A percentile compares a stretch with the other conserved stretches of the same genome.
Evolutionary conservation across 2,113 vertebrate species (phyloP).

Genomic region (Halcyon malimbica): DNA sequence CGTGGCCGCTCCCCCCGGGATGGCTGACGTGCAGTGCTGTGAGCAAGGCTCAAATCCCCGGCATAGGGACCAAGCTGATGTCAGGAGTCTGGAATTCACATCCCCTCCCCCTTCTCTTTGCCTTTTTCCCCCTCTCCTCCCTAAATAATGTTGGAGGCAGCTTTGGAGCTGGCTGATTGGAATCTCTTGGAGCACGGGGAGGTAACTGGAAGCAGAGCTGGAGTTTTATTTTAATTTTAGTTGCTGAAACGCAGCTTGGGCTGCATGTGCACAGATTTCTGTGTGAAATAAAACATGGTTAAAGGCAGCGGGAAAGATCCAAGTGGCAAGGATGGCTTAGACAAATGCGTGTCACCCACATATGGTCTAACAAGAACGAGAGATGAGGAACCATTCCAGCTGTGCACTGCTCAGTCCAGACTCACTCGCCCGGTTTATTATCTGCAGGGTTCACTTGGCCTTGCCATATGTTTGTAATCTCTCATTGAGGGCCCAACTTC

Average conservation of each 20-base stretch:
- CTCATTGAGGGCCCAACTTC: not conserved
- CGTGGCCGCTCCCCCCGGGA: accelerated
- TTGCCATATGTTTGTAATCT: slow-evolving; percentile 5
- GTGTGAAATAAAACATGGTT: not conserved
- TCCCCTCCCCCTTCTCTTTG: not conserved
- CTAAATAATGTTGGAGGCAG: not conserved
- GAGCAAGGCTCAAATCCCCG: not conserved
- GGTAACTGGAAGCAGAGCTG: not conserved
- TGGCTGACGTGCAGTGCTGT: not conserved
- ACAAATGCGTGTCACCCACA: not conserved
- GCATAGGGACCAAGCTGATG: not conserved
- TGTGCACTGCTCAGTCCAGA: not conserved
- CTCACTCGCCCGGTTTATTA: not conserved
- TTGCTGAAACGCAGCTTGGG: not conserved
- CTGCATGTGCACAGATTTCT: not conserved
- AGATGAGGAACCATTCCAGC: not conserved
- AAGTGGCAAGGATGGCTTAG: not conserved
- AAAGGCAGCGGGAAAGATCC: not conserved
- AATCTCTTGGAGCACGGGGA: not conserved
- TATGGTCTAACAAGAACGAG: not conserved
- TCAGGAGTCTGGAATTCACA: slow-evolving; percentile 6
- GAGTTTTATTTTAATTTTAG: not conserved
- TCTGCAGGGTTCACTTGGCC: not conserved
- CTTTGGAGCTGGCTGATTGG: not conserved
- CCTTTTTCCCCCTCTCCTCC: not conserved